A percentile compares a stretch with the other conserved stretches of the same genome.
These are phyloP conservation scores for Diploscapter pachys DNA, from an alignment of 1,140 invertebrate species.

Conservation along the genomic window DNA sequence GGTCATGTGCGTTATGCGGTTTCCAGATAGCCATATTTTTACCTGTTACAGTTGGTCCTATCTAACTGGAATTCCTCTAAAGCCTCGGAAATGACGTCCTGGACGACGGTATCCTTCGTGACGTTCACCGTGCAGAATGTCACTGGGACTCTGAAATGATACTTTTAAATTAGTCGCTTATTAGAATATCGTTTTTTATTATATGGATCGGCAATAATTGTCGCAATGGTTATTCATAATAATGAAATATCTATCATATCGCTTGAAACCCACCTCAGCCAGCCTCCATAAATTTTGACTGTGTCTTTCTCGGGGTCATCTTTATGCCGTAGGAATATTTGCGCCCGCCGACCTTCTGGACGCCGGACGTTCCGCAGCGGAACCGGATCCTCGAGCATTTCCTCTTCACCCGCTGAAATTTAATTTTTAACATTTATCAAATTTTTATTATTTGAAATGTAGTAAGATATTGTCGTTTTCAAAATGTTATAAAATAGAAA, in stretches of 20 bases:
- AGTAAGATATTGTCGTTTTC: too few relatives aligned
- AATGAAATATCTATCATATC: too few relatives aligned
- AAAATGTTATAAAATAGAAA: too few relatives aligned
- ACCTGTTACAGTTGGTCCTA: conserved; percentile 71
- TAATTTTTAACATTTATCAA: too few relatives aligned
- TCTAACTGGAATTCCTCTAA: conserved; percentile 82
- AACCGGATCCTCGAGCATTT: conserved; percentile 76
- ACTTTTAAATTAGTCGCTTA: too few relatives aligned
- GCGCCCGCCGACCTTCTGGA: conserved; percentile 87
- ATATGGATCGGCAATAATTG: too few relatives aligned
- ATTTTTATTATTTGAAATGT: too few relatives aligned
- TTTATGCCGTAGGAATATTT: conserved; percentile 81
- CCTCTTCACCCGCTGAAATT: conserved; percentile 65
- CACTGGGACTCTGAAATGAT: conserved; percentile 20
- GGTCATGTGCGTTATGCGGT: too few relatives aligned
- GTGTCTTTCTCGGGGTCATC: conserved; percentile 64
- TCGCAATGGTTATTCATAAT: too few relatives aligned
- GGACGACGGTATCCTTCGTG: conserved; percentile 77
- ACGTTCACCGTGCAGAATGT: conserved; percentile 64
- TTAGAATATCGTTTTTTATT: too few relatives aligned
- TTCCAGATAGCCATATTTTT: conserved; percentile 46
- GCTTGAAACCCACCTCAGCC: conserved; percentile 50
- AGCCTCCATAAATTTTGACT: conserved; percentile 65
- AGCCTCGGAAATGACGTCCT: conserved; percentile 82
- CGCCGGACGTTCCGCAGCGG: conserved; percentile 77